Base-by-base conservation (phyloP, 2,888 invertebrate species). In the Melinaea menophilus region DNA sequence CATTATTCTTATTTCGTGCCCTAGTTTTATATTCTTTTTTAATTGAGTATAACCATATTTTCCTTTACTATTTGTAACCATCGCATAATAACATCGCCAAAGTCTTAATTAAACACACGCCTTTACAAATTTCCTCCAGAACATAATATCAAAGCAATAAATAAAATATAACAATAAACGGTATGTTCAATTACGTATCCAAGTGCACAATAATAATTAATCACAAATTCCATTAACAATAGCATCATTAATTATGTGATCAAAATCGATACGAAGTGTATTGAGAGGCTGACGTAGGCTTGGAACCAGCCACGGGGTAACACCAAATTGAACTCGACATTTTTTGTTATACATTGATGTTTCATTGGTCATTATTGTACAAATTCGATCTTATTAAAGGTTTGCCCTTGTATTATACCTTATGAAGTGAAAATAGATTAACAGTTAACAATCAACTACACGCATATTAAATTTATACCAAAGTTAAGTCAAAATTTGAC, bases 201-300 rank as follows among this genome's bases (percentile, higher is more conserved):
- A 51, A 51, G 54, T 56, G 59, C 56, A 57, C 63, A 66, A 63
- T 66, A 63, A 61, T 61, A 66, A 63, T 66, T 61, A 59, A 66
- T 66, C 61, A 66, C 57, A 57, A 57, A 48, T 47, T 62, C 62
- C 59, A 60, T 65, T 64, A 63, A 61, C 61, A 56, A 61, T 59
- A 56, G 55, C 58, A 58, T 61, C 61, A 66, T 66, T 66, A 66
- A 66, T 66, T 61, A 63, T 59, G 48, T 60, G 65, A 66, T 61
- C 60, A 60, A 59, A 59, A 37, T 58, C n/a, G 48, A 35, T 22
- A 33, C 59, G 31, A 58, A n/a, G 34, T 35, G 48, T 31, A 51
- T 59, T 59, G 37, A 51, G 51, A 51, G 51, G 9, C 41, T 9
- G 11, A 48, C 22, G 48, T 48, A n/a, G n/a, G 22, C 31, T 7